Conservation (phyloP, 2,797 vertebrate species). For the Liparis tanakae region DNA sequence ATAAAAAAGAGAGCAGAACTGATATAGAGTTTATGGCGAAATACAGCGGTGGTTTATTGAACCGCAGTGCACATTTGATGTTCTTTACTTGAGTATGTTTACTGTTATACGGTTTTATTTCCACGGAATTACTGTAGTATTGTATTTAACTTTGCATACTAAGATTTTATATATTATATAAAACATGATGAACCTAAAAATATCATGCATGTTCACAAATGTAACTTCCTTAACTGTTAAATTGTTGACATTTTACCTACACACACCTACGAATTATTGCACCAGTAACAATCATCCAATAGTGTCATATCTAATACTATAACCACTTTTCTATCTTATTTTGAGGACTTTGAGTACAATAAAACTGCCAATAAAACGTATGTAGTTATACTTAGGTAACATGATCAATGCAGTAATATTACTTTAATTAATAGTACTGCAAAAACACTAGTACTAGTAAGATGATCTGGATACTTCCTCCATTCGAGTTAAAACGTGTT, state of each 20-base stretch:
- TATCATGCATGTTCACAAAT: not conserved
- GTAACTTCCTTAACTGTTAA: not conserved
- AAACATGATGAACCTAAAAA: not conserved
- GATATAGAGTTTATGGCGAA: constrained; percentile 4
- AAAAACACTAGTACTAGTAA: not conserved
- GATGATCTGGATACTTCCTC: not conserved
- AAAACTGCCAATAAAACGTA: not conserved
- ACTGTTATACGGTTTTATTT: not conserved
- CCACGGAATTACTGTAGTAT: not conserved
- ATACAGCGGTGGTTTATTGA: not conserved
- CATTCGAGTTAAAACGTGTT: not conserved
- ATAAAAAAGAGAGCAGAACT: constrained; percentile 2
- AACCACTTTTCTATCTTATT: not conserved
- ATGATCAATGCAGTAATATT: not conserved
- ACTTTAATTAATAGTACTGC: not conserved
- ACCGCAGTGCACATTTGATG: not conserved
- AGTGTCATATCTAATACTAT: not conserved
- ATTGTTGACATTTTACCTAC: not conserved
- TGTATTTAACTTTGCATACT: not conserved
- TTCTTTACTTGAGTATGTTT: not conserved
- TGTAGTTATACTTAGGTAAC: not conserved
- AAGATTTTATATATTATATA: not conserved
- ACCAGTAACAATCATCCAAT: constrained; percentile 12
- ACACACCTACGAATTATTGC: not conserved
- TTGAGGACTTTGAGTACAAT: not conserved